Evolutionary conservation across 2,888 invertebrate genomes (phyloP).

Genomic region (Stenodema calcarata): DNA sequence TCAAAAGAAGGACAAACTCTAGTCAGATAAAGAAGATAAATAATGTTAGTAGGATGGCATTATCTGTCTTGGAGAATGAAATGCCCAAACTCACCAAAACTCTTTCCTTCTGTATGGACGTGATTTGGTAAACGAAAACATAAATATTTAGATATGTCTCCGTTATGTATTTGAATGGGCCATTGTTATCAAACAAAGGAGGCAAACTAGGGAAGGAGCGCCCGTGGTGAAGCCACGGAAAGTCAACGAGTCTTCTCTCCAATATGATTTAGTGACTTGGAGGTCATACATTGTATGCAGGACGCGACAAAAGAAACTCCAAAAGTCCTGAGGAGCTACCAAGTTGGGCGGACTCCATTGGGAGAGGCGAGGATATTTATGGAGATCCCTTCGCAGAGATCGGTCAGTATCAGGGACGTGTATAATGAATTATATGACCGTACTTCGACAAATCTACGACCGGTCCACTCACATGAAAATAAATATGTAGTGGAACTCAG

Average conservation of each 20-base stretch:
- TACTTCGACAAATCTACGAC: neutral
- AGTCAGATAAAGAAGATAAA: too few relatives aligned
- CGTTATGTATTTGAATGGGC: conserved; percentile 5
- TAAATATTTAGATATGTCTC: conserved; percentile 4
- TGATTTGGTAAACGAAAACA: neutral
- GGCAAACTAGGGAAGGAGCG: neutral
- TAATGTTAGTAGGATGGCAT: too few relatives aligned
- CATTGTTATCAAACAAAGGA: neutral
- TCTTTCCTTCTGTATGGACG: neutral
- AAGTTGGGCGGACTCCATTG: neutral
- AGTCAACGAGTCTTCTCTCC: conserved; percentile 2
- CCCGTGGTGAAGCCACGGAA: neutral
- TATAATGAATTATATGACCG: neutral
- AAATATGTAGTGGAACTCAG: too few relatives aligned
- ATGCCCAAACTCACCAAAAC: neutral
- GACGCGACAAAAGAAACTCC: neutral
- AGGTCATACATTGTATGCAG: neutral
- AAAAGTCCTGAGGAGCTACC: neutral
- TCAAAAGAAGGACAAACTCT: too few relatives aligned
- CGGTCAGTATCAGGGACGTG: neutral
- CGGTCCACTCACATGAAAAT: too few relatives aligned
- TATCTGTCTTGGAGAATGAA: neutral
- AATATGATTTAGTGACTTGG: neutral
- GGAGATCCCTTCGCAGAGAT: neutral
- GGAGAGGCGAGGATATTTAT: neutral